Percentiles rank a stretch among this genome's conserved stretches.
These are phyloP conservation scores for Drosophila azteca DNA, from an alignment of 1,140 invertebrate species.

Conservation along the genomic window DNA sequence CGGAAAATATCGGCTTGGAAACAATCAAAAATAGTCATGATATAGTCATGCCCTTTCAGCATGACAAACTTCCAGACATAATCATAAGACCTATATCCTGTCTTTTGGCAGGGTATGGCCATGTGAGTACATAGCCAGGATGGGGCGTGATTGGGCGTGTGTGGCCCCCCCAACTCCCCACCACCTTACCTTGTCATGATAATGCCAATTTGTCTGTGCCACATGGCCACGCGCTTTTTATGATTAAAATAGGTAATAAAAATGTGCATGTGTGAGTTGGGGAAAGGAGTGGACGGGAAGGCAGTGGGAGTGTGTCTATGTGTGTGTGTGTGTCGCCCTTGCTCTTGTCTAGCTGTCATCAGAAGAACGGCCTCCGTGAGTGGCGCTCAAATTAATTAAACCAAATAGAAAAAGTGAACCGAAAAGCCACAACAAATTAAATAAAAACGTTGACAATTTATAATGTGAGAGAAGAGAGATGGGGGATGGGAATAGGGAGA, in stretches of 20 bases:
- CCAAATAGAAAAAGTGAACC: slow-evolving; percentile 54
- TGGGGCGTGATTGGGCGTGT: slow-evolving; percentile 15
- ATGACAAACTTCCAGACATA: too few species aligned
- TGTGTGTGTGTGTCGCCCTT: slow-evolving; percentile 6
- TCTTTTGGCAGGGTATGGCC: neutral
- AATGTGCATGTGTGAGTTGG: slow-evolving; percentile 36
- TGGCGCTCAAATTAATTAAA: slow-evolving; percentile 73
- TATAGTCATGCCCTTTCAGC: too few species aligned
- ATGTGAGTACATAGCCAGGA: neutral
- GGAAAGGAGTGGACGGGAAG: too few species aligned
- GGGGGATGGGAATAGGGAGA: too few species aligned
- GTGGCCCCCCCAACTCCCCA: neutral
- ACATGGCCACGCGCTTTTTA: slow-evolving; percentile 73
- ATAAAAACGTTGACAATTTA: slow-evolving; percentile 71
- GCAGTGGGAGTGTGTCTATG: neutral
- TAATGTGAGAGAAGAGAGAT: slow-evolving; percentile 5
- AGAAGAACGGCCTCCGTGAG: slow-evolving; percentile 10
- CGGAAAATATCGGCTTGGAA: too few species aligned
- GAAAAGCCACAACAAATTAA: slow-evolving; percentile 67
- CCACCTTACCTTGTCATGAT: slow-evolving; percentile 27
- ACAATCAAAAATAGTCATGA: too few species aligned
- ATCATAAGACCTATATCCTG: too few species aligned
- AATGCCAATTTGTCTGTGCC: slow-evolving; percentile 64
- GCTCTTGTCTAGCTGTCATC: slow-evolving; percentile 29
- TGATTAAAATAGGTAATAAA: slow-evolving; percentile 70